Percentiles rank a stretch among this genome's conserved stretches.
Conservation (phyloP, 2,888 invertebrate genomes). For the Tuta absoluta region DNA sequence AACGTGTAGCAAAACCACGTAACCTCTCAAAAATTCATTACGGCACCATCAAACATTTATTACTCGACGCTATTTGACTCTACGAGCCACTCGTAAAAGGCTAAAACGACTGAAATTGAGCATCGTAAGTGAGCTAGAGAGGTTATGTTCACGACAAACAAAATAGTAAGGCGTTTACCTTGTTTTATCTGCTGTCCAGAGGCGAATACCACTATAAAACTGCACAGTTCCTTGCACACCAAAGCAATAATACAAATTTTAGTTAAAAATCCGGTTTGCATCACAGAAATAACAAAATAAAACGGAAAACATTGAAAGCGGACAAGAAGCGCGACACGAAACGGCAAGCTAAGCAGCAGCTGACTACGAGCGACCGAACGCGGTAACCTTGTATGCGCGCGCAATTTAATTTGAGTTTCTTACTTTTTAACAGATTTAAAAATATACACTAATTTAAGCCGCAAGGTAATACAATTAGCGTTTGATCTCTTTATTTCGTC, state of each 20-base stretch:
- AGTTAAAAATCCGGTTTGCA: constrained; percentile 78
- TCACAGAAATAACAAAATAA: constrained; percentile 82
- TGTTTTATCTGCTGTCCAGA: constrained; percentile 62
- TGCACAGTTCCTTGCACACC: constrained; percentile 71
- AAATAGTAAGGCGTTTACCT: constrained; percentile 82
- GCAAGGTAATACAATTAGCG: too few relatives aligned
- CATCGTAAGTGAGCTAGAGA: constrained; percentile 68
- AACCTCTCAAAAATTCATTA: constrained; percentile 16
- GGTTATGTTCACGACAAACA: constrained; percentile 81
- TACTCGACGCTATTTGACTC: constrained; percentile 37
- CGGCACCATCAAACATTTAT: constrained; percentile 27
- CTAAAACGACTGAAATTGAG: constrained; percentile 61
- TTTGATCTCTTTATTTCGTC: too few relatives aligned
- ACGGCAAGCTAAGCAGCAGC: constrained; percentile 87
- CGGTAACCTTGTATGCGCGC: constrained; percentile 63
- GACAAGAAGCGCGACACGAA: constrained; percentile 83
- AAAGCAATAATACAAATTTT: constrained; percentile 67
- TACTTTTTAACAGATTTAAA: too few relatives aligned
- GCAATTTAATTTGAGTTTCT: neutral
- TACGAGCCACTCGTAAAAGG: constrained; percentile 41
- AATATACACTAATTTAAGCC: too few relatives aligned
- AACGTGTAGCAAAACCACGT: constrained; percentile 35
- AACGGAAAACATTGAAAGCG: constrained; percentile 82
- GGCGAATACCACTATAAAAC: constrained; percentile 67
- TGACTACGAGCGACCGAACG: constrained; percentile 77